A percentile compares a stretch with the other conserved stretches of the same genome.
phyloP scores from a whole-genome alignment of 2,888 invertebrate species.

The Pseudococcus viburni region DNA sequence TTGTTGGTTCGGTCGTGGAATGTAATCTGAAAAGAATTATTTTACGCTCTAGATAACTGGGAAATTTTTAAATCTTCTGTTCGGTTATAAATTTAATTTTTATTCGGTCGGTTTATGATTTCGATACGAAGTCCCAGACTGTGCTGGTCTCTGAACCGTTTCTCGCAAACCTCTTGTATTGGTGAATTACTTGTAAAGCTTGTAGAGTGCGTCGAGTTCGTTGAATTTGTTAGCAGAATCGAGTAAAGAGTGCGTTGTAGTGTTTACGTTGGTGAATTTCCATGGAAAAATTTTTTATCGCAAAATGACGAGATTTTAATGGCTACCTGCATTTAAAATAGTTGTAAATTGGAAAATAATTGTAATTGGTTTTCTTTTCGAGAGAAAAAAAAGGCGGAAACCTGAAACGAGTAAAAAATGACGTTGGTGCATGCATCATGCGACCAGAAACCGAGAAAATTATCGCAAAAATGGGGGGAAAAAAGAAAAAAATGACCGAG shows the following conservation, averaged over 20 bases:
- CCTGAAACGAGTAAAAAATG: conserved; percentile 25
- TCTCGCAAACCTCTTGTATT: background rate
- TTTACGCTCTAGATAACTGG: conserved; percentile 22
- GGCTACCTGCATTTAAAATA: background rate
- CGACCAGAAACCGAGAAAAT: background rate
- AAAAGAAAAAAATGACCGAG: background rate
- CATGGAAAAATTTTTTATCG: background rate
- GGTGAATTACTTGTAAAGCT: background rate
- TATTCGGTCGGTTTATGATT: background rate
- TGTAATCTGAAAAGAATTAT: conserved; percentile 19
- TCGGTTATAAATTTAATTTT: conserved; percentile 35
- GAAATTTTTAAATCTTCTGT: conserved; percentile 33
- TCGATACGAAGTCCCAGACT: background rate
- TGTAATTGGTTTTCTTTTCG: background rate
- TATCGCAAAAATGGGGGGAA: background rate
- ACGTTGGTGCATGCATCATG: conserved; percentile 26
- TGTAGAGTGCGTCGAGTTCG: background rate
- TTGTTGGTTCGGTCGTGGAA: background rate
- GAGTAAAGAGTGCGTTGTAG: background rate
- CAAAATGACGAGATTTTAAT: background rate
- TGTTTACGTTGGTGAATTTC: background rate
- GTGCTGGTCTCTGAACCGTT: background rate
- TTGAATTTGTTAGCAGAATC: background rate
- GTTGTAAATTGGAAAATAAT: conserved; percentile 11
- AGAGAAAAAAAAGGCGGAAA: background rate